A percentile compares a stretch with the other conserved stretches of the same genome.
These are phyloP conservation scores for Alectoris magna DNA, from an alignment of 2,797 vertebrate species.

Conservation along the genomic window DNA sequence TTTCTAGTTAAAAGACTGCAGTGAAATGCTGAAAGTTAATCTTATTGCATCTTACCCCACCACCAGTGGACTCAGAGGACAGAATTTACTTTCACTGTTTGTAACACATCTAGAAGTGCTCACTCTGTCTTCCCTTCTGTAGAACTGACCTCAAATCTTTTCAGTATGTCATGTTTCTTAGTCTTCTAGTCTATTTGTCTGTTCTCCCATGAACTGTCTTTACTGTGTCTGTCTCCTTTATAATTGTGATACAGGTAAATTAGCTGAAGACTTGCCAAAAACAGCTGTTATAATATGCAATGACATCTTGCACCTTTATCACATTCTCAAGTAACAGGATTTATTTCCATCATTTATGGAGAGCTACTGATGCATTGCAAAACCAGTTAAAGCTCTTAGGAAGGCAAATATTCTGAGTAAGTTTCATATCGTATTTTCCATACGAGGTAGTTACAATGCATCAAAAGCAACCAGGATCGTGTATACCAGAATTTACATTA, in stretches of 20 bases:
- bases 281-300: not conserved
- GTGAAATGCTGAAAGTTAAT: constrained; percentile 15
- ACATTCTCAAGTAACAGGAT: not conserved
- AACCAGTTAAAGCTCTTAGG: not conserved
- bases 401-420: not conserved
- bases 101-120: not conserved
- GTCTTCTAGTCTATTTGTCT: not conserved
- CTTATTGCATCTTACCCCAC: not conserved
- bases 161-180: not conserved
- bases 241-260: not conserved
- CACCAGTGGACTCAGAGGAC: not conserved
- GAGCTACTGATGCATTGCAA: not conserved
- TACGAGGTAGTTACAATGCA: not conserved
- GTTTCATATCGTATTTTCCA: not conserved
- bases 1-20: constrained; percentile 12
- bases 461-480: not conserved
- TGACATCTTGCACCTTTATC: not conserved
- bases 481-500: not conserved
- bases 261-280: not conserved
- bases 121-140: not conserved
- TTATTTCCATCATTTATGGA: not conserved
- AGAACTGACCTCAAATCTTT: not conserved
- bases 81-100: not conserved
- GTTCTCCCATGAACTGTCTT: not conserved
- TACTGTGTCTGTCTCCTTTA: not conserved